phyloP scores from a whole-genome alignment of 2,888 invertebrate genomes.

The Lochmaea capreae region DNA sequence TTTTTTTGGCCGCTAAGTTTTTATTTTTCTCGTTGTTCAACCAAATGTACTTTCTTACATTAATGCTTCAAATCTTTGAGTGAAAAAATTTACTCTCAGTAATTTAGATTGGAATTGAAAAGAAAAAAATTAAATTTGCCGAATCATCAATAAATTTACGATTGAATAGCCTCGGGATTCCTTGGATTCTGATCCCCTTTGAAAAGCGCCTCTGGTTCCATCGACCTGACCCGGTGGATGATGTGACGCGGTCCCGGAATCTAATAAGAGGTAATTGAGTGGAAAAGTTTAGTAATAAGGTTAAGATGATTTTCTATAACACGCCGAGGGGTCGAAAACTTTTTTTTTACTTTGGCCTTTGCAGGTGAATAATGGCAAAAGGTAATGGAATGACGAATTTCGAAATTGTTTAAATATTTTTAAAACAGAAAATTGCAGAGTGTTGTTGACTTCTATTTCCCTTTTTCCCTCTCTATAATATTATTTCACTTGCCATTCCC shows the following conservation, averaged over 20 bases:
- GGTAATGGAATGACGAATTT: background rate
- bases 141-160: background rate
- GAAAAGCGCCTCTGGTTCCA: background rate
- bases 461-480: too few species aligned
- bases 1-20: too few species aligned
- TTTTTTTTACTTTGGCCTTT: slow-evolving; percentile 2
- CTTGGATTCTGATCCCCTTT: background rate
- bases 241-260: slow-evolving; percentile 34
- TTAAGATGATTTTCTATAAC: slow-evolving; percentile 34
- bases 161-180: background rate
- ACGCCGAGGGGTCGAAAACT: background rate
- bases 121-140: too few species aligned
- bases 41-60: too few species aligned
- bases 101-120: too few species aligned
- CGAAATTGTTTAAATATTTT: too few species aligned
- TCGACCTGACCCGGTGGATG: slow-evolving; percentile 22
- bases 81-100: too few species aligned
- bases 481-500: too few species aligned
- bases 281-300: slow-evolving; percentile 40
- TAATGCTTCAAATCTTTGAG: too few species aligned
- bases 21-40: too few species aligned
- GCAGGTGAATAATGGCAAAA: slow-evolving; percentile 12
- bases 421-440: too few species aligned
- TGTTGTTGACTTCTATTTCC: too few species aligned
- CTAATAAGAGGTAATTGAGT: slow-evolving; percentile 43